Base-by-base conservation (phyloP, 2,888 invertebrate species). In the Hydrotaea diabolus region DNA sequence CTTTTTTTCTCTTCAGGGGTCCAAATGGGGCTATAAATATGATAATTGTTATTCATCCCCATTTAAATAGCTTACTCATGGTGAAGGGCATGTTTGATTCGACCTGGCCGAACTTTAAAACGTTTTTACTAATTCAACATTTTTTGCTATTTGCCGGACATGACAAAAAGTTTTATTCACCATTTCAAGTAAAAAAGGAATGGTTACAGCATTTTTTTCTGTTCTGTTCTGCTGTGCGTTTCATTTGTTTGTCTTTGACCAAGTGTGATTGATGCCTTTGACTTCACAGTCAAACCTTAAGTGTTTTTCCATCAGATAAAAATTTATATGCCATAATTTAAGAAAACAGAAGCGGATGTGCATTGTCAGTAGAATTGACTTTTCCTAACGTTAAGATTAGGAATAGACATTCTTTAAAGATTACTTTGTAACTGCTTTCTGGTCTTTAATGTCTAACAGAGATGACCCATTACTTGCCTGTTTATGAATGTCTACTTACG, bases 121-220 rank as follows among this genome's bases (percentile, higher is more conserved):
- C n/a, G 55, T 69, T 73, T 66, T 73, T n/a, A n/a, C n/a, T n/a
- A n/a, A n/a, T 73, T 69, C 13, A 8, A 39, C 13, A n/a, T 46
- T 69, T 62, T 62, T 53, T 36, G 36, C 57, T 2, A 62, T 36
- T 66, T 77, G 80, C 17, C 66, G 62, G 74, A 80, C 83, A 77
- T 83, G 80, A 83, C 77, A 74, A 83, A 83, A 79, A 69, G 39
- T 80, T 83, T 76, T 77, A 80, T 83, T 83, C 77, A 53, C 73
- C 57, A 49, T 53, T 64, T 64, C 8, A 53, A 55, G 55, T 17
- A 53, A 66, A 21, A 72, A 72, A 31, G 53, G 5, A 26, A 26
- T 49, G 23, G 2, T 21, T 53, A 55, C 26, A 17, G 31, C 59
- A 49, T 73, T 21, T 64, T 76, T 66, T n/a, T 73, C 66, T 9